These are phyloP conservation scores for Cydia fagiglandana DNA, from an alignment of 1,140 invertebrate species.

Conservation along the genomic window DNA sequence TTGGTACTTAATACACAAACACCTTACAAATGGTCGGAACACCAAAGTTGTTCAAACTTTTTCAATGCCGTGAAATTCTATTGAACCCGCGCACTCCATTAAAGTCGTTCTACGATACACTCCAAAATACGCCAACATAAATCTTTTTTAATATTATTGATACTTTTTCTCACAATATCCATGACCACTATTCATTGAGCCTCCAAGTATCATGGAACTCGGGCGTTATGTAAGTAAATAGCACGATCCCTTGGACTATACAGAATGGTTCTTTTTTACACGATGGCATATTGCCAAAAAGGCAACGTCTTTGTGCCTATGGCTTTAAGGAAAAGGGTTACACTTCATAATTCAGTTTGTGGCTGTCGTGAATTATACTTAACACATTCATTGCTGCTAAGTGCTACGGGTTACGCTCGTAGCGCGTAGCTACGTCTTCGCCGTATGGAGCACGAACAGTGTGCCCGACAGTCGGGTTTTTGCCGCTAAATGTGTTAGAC, in stretches of 20 bases:
- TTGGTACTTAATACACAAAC: no score
- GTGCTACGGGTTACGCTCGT: no score
- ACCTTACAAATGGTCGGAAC: no score
- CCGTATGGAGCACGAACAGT: no score
- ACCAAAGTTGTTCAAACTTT: no score
- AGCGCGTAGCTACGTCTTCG: no score
- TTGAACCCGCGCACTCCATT: neutral
- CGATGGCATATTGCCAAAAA: neutral
- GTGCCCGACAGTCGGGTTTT: no score
- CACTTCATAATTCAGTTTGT: neutral
- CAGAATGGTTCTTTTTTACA: neutral
- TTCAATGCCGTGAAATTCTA: no score
- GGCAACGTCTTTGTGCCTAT: neutral
- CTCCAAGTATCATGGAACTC: neutral
- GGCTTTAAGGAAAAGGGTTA: neutral
- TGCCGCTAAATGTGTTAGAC: no score
- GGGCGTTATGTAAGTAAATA: neutral
- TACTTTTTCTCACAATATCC: neutral
- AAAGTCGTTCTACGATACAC: neutral
- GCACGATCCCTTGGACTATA: neutral
- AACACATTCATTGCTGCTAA: no score
- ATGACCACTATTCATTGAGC: slow-evolving; percentile 9
- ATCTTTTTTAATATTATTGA: neutral
- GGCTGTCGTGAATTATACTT: no score
- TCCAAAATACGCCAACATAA: neutral